phyloP scores from a whole-genome alignment of 1,140 invertebrate species.

The Streblospio benedicti region DNA sequence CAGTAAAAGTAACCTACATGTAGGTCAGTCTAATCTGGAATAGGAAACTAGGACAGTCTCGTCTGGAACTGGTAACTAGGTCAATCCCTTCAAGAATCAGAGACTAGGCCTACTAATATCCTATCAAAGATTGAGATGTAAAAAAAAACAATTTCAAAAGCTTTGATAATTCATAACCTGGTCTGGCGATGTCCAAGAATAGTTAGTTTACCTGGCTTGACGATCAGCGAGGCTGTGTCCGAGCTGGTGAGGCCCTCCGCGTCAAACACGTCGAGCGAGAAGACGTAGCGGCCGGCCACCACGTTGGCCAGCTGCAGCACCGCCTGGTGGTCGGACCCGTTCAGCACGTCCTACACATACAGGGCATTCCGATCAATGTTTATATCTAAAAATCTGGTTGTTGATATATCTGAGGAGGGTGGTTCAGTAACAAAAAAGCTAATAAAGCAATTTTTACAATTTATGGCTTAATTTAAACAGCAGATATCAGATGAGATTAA shows the following conservation, averaged over 20 bases:
- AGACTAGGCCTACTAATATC: neutral
- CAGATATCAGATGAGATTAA: neutral
- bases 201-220: slow-evolving; percentile 58
- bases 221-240: slow-evolving; percentile 74
- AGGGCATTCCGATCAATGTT: neutral
- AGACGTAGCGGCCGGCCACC: slow-evolving; percentile 77
- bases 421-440: too few relatives aligned
- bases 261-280: slow-evolving; percentile 77
- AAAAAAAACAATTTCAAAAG: neutral
- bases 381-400: neutral
- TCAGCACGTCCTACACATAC: slow-evolving; percentile 34
- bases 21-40: neutral
- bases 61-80: neutral
- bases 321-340: slow-evolving; percentile 37
- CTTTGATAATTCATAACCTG: neutral
- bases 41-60: neutral
- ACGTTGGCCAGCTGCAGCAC: slow-evolving; percentile 66
- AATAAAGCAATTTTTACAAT: neutral
- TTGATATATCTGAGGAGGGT: neutral
- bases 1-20: too few relatives aligned
- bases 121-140: neutral
- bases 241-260: slow-evolving; percentile 71
- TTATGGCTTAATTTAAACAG: neutral
- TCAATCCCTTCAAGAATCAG: neutral
- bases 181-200: neutral